Base-by-base conservation (phyloP, 2,113 vertebrate species). In the Poeciliopsis occidentalis region DNA sequence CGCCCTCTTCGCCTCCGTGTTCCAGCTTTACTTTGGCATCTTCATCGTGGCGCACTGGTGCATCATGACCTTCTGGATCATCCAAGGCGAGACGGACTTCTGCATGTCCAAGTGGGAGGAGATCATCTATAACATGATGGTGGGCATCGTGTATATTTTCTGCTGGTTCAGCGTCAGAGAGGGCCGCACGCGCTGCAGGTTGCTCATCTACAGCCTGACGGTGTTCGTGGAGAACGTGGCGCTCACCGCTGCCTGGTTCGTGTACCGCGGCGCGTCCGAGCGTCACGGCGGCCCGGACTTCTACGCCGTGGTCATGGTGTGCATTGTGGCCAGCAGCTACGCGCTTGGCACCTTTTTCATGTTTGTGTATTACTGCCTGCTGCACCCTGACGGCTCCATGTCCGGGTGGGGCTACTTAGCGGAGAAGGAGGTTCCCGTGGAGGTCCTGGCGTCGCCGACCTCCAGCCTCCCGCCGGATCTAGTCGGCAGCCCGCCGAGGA, bases 61-160 rank as follows among this genome's bases (percentile, higher is more conserved):
- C 85, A 91, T 98, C 94, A 99, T 99, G 98, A 99, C 98, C 67
- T 99, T 99, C 90, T 99, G 98, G 98, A 98, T 99, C 85, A 99
- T 99, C 88, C 97, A 98, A 86, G 98, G 97, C 0, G 98, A 99
- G 91, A 99, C 98, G 0, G 98, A 99, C 93, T 99, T 99, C 95
- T 99, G 98, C 94, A 98, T 98, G 97, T 99, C 98, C 92, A 99
- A 99, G 84, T 99, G 98, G 98, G 97, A 99, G 87, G 98, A 99
- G 93, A 99, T 99, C 88, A 96, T 99, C 94, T 98, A 98, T 87
- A 99, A 99, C 93, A 99, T 99, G 98, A 97, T 99, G 90, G 96
- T 99, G 87, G 98, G 98, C 80, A 95, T 99, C 54, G 95, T 99
- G 89, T 99, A 99, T 73, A 94, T 99, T 79, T 99, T 99, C 94